Conservation (phyloP, 2,797 vertebrate species). For the Ctenopoma kingsleyae region DNA sequence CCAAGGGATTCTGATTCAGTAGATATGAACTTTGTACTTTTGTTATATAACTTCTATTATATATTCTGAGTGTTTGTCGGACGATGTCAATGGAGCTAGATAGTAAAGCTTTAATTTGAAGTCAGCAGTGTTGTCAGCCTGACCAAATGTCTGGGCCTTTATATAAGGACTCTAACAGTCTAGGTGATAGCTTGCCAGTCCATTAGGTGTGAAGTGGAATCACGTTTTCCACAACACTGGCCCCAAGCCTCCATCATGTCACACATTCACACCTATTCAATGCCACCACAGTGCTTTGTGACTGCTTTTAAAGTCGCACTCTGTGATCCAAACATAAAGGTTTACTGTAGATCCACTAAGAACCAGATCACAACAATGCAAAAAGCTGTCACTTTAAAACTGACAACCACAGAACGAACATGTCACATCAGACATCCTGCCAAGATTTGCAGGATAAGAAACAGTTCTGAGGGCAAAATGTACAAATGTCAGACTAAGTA, state of each 20-base stretch:
- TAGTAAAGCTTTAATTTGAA: conserved; percentile 61
- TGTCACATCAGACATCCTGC: conserved; percentile 10
- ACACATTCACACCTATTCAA: conserved; percentile 65
- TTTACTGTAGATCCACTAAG: conserved; percentile 18
- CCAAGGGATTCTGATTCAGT: neutral
- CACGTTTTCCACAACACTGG: conserved; percentile 77
- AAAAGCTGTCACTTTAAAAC: conserved; percentile 34
- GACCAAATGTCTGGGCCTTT: conserved; percentile 54
- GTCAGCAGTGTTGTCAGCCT: conserved; percentile 61
- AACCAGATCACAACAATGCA: conserved; percentile 31
- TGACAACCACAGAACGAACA: conserved; percentile 23
- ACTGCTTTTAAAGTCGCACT: conserved; percentile 56
- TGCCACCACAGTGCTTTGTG: conserved; percentile 30
- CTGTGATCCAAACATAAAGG: conserved; percentile 45
- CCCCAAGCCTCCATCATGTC: conserved; percentile 77
- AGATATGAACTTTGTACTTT: neutral
- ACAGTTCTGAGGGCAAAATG: conserved; percentile 10
- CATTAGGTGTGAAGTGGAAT: conserved; percentile 81
- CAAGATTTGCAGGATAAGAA: neutral
- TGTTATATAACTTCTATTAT: neutral
- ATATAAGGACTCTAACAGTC: conserved; percentile 63
- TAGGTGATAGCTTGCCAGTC: conserved; percentile 65
- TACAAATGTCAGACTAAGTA: conserved; percentile 1
- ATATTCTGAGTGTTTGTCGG: conserved; percentile 13
- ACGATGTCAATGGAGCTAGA: conserved; percentile 24